Base-by-base conservation (phyloP, 2,113 vertebrate species). In the Microcebus tavaratra region DNA sequence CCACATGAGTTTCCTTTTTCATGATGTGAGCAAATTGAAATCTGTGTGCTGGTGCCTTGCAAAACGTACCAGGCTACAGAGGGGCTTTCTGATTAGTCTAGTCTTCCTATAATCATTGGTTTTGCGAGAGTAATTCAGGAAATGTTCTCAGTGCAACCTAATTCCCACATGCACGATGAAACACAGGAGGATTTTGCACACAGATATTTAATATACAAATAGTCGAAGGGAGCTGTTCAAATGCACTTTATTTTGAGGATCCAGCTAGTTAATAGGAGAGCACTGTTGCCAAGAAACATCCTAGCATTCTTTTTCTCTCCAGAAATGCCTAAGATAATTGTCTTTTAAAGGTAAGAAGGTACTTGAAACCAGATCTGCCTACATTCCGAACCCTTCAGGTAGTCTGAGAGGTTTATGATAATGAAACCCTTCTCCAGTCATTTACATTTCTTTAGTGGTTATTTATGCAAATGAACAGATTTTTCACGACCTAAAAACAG, bases 361-460 rank as follows among this genome's bases (percentile, higher is more conserved):
- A 92, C 98, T 98, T 98, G 98, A 98, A 98, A 98, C 88, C 93
- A 23, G 48, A 97, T 96, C 94, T 42, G 67, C 88, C 94, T 93
- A 76, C 82, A 96, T 92, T 88, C 93, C 65, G 34, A 97, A 82
- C 95, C 87, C 96, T 98, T 98, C 96, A 95, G 97, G 98, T 97
- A 96, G 61, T 94, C 94, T 70, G 84, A 97, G 96, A 98, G 95
- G 86, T 50, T 95, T 97, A 50, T 96, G 94, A 76, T 98, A 97
- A 98, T 97, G 93, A 98, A 97, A 98, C 50, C 87, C 73, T 93
- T 90, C 90, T 95, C 97, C 79, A 36, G 3, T 91, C 73, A 91
- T 98, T 98, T 98, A 94, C 97, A 97, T 97, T 97, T 97, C 97
- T 98, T 97, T 95, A 90, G 81, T 93, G 96, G 95, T 95, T 98